Conservation (phyloP, 2,888 invertebrate genomes). For the Ptilodon capucinus region DNA sequence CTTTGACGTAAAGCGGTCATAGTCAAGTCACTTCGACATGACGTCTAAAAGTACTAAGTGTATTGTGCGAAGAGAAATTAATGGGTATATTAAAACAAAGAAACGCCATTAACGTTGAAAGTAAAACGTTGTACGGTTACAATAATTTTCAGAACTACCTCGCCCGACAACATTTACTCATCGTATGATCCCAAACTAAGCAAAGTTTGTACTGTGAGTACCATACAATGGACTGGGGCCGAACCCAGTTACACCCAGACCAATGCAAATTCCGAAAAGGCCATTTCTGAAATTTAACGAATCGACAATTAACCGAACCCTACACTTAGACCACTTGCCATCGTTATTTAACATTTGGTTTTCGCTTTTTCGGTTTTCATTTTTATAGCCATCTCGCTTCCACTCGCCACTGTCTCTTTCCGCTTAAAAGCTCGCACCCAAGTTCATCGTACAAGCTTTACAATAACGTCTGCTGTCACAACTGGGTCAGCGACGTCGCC, state of each 20-base stretch:
- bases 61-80: background rate
- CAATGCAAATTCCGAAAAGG: too few species aligned
- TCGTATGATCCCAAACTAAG: too few species aligned
- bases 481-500: constrained; percentile 71
- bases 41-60: background rate
- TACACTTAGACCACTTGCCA: too few species aligned
- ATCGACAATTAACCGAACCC: too few species aligned
- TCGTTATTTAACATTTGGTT: too few species aligned
- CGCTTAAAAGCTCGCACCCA: constrained; percentile 4
- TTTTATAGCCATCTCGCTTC: background rate
- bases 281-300: too few species aligned
- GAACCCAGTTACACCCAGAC: too few species aligned
- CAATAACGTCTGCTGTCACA: constrained; percentile 43
- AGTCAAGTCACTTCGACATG: background rate
- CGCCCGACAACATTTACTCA: too few species aligned
- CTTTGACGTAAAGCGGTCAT: background rate
- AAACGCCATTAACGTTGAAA: background rate
- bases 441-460: constrained; percentile 7
- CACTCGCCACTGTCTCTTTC: background rate
- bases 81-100: background rate
- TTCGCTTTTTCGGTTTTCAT: background rate
- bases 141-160: too few species aligned
- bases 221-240: too few species aligned
- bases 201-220: too few species aligned
- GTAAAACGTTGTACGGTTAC: background rate